A percentile compares a stretch with the other conserved stretches of the same genome.
These are phyloP conservation scores for Lepidotrigona ventralis DNA, from an alignment of 1,140 invertebrate species.

Conservation along the genomic window DNA sequence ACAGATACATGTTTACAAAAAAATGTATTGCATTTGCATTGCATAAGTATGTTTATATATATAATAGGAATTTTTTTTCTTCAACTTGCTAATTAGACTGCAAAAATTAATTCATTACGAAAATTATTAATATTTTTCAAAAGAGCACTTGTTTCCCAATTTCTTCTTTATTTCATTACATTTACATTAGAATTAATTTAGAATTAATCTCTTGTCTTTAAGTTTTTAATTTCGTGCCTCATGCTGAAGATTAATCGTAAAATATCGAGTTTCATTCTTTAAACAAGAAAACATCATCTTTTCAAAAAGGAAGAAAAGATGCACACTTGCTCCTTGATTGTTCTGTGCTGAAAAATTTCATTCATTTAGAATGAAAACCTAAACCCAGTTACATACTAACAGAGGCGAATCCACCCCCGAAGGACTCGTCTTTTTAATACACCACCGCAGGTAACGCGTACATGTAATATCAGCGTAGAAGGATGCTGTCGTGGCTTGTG, in stretches of 20 bases:
- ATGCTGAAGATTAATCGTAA: background rate
- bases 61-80: background rate
- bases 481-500: constrained; percentile 35
- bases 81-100: background rate
- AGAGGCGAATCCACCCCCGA: background rate
- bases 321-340: background rate
- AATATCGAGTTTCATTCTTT: no score
- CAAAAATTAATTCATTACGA: background rate
- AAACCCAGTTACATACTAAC: background rate
- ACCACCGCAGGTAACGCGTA: constrained; percentile 28
- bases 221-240: background rate
- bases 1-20: background rate
- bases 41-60: no score
- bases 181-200: no score
- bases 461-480: constrained; percentile 50
- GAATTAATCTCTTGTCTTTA: background rate
- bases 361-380: background rate
- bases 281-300: no score
- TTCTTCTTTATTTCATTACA: background rate
- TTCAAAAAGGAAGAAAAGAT: background rate
- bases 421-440: constrained; percentile 51
- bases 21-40: no score
- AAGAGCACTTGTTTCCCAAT: background rate
- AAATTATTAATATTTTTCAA: background rate
- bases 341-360: background rate